Conservation (phyloP, 2,888 invertebrate species). For the Anthophora plumipes region DNA sequence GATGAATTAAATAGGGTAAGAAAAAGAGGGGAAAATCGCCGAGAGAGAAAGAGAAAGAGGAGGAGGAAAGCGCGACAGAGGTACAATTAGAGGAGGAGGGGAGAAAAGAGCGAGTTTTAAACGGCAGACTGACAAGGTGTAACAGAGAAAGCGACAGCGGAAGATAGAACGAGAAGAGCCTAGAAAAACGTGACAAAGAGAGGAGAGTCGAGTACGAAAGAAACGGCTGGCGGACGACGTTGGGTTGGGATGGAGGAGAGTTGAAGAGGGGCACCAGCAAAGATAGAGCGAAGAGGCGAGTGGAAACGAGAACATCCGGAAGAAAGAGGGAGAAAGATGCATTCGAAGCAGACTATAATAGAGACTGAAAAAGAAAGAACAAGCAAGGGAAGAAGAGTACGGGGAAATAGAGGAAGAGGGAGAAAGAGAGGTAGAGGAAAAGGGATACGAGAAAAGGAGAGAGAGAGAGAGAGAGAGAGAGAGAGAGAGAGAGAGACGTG, state of each 20-base stretch:
- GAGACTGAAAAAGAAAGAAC: conserved; percentile 54
- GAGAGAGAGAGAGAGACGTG: conserved; percentile 74
- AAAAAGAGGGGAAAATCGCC: background rate
- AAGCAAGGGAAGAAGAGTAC: conserved; percentile 34
- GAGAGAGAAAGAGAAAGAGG: background rate
- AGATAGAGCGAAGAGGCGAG: conserved; percentile 34
- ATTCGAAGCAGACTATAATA: conserved; percentile 43
- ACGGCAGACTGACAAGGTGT: conserved; percentile 24
- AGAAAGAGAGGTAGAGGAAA: conserved; percentile 31
- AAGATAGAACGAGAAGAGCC: background rate
- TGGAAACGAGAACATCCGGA: conserved; percentile 33
- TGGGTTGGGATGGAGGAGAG: background rate
- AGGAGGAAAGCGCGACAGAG: conserved; percentile 41
- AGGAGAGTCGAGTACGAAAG: conserved; percentile 22
- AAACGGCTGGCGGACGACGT: conserved; percentile 14
- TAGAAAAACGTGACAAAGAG: conserved; percentile 42
- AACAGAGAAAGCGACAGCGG: background rate
- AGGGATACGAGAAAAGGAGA: conserved; percentile 24
- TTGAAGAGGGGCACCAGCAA: background rate
- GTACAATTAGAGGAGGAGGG: conserved; percentile 39
- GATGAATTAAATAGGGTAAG: conserved; percentile 47
- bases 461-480: conserved; percentile 24
- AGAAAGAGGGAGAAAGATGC: conserved; percentile 15
- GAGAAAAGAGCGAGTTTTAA: conserved; percentile 44
- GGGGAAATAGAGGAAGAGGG: conserved; percentile 28